Base-by-base conservation (phyloP, 2,113 vertebrate species). In the Mionectes macconnelli region DNA sequence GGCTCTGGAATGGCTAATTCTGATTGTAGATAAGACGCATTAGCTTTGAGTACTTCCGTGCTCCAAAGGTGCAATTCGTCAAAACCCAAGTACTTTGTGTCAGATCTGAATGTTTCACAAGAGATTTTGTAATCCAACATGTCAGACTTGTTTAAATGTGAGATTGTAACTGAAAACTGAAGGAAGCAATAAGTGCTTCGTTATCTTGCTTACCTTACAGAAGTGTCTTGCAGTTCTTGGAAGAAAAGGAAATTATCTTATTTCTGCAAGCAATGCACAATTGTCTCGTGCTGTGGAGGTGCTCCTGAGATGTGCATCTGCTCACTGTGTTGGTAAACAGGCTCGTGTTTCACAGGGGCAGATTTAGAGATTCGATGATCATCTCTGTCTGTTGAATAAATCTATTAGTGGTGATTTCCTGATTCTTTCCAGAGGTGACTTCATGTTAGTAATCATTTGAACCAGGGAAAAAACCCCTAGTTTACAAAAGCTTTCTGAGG, bases 81-180 rank as follows among this genome's bases (percentile, higher is more conserved):
- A 92, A 87, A 93, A 56, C 79, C 31, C 88, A 78, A 96, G 94
- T 93, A 72, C 92, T 95, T 94, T 93, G 83, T 93, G 96, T 96
- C 93, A 87, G 88, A 82, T 66, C 68, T 84, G 62, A 68, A 90
- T 69, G 73, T 75, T 87, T 86, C 86, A 84, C 28, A 9, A 92
- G 88, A 73, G 88, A 94, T 92, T 95, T 95, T 92, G 89, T 90
- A 96, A 95, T 92, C 84, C 69, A 62, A 19, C 60, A 79, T 56
- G 94, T 94, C 86, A 94, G 47, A 42, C 66, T 96, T 90, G 89
- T 78, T 95, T 95, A 95, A 95, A 94, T 63, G 56, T 28, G 62
- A 90, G 89, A 24, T 37, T 81, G 80, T 69, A 89, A 62, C 73
- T 57, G 85, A 83, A 95, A 93, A 49, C 52, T 64, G 92, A 84